A percentile compares a stretch with the other conserved stretches of the same genome.
Evolutionary conservation across 1,140 invertebrate species (phyloP).

Genomic region (Heliothis virescens): DNA sequence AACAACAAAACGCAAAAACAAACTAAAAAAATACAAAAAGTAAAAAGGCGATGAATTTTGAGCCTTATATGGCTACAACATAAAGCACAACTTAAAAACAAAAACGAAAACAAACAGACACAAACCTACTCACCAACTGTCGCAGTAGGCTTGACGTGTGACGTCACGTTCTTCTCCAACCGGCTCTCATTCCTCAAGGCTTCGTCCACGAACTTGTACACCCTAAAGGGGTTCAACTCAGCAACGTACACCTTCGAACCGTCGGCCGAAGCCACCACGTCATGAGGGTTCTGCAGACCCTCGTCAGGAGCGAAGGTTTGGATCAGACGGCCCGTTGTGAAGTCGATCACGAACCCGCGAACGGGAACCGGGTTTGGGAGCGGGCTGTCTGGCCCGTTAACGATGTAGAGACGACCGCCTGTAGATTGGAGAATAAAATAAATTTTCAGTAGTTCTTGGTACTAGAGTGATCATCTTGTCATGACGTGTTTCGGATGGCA

Average conservation of each 20-base stretch:
- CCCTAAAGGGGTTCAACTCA: conserved; percentile 89
- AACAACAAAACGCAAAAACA: too few species aligned
- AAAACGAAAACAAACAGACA: not conserved
- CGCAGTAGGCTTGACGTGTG: conserved; percentile 77
- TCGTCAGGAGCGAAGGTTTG: conserved; percentile 88
- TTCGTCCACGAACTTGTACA: conserved; percentile 72
- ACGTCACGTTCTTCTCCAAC: conserved; percentile 47
- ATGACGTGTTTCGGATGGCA: too few species aligned
- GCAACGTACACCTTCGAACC: conserved; percentile 91
- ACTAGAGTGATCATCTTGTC: too few species aligned
- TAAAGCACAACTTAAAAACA: not conserved
- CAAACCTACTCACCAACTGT: conserved; percentile 80
- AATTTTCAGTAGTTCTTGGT: not conserved
- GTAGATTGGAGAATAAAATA: not conserved
- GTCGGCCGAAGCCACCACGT: conserved; percentile 90
- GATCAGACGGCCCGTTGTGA: conserved; percentile 86
- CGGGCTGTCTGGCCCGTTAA: conserved; percentile 82
- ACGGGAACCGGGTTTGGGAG: conserved; percentile 73
- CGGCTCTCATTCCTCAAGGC: conserved; percentile 51
- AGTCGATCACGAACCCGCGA: conserved; percentile 90
- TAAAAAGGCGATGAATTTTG: too few species aligned
- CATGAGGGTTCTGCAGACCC: conserved; percentile 91
- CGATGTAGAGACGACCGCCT: conserved; percentile 85
- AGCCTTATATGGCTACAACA: too few species aligned
- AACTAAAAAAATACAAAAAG: not conserved